Conservation (phyloP, 2,888 invertebrate genomes). For the Horisme vitalbata region DNA sequence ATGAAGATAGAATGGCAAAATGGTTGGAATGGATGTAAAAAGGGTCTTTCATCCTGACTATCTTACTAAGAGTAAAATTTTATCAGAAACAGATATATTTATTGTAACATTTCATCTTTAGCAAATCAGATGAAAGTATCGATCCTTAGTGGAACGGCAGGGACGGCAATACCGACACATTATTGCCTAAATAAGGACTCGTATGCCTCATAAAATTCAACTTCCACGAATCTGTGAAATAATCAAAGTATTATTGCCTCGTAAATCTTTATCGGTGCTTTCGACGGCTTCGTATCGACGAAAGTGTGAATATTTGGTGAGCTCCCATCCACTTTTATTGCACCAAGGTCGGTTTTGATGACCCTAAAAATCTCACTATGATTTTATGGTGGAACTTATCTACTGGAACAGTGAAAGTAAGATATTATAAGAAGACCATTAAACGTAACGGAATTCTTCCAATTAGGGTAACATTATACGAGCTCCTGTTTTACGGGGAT, state of each 20-base stretch:
- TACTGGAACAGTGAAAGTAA: conserved; percentile 24
- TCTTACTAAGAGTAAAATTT: too few species aligned
- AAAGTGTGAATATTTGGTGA: conserved; percentile 71
- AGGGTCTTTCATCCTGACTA: too few species aligned
- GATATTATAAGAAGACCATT: conserved; percentile 18
- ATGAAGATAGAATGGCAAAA: too few species aligned
- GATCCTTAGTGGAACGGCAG: conserved; percentile 50
- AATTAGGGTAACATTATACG: conserved; percentile 20
- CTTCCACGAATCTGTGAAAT: conserved; percentile 74
- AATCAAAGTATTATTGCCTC: conserved; percentile 76
- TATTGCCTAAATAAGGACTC: conserved; percentile 71
- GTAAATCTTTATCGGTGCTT: conserved; percentile 74
- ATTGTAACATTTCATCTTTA: too few species aligned
- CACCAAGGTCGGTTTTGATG: conserved; percentile 32
- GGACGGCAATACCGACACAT: conserved; percentile 59
- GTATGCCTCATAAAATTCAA: conserved; percentile 71
- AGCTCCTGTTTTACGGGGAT: conserved; percentile 15
- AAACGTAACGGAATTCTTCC: conserved; percentile 20
- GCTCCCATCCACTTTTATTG: conserved; percentile 53
- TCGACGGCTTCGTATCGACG: conserved; percentile 47
- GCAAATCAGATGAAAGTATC: conserved; percentile 42
- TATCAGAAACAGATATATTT: background rate
- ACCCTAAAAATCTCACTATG: conserved; percentile 35
- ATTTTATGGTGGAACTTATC: conserved; percentile 25
- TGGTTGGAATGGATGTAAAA: too few species aligned